Base-by-base conservation (phyloP, 2,797 vertebrate genomes). In the Coregonus suidteri region DNA sequence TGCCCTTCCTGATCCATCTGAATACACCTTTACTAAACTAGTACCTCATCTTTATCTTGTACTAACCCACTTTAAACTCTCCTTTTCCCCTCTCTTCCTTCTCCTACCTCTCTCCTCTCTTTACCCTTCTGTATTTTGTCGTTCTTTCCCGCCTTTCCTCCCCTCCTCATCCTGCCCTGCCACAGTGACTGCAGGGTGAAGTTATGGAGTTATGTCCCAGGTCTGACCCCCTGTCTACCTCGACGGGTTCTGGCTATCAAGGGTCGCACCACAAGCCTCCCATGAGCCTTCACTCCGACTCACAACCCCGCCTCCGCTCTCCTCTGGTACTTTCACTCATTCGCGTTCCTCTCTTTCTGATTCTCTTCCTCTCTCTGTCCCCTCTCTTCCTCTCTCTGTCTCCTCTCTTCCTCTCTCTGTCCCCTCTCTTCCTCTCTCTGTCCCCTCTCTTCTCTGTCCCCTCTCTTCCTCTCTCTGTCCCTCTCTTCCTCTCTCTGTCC, bases 211-310 rank as follows among this genome's bases (percentile, higher is more conserved):
- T 99, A 99, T 95, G 95, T 99, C 87, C 97, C 98, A 81, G 98
- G 98, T 89, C 95, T 98, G 92, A 99, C 97, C 90, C 97, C 97
- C 75, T 99, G 98, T 95, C 96, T 99, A 93, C 98, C 98, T 86
- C 96, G 97, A 81, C 96, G 97, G 80, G 97, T 99, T 90, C 96
- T 99, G 94, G 97, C 98, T 94, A 99, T 99, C 94, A 99, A 99
- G 93, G 97, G 97, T 91, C 96, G 97, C 85, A 97, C 97, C 94
- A 98, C 96, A 94, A 99, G 96, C 94, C 94, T 99, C 93, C 97
- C 97, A 92, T 99, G 96, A 98, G 84, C 92, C 83, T 87, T 85
- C 76, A 79, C 82, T 89, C 84, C 78, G 80, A 34, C 88, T 87
- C 86, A 87, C 84, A 89, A 80, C 84, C 81, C 41, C 84, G 86